Conservation (phyloP, 2,113 vertebrate genomes). For the Trachemys scripta region DNA sequence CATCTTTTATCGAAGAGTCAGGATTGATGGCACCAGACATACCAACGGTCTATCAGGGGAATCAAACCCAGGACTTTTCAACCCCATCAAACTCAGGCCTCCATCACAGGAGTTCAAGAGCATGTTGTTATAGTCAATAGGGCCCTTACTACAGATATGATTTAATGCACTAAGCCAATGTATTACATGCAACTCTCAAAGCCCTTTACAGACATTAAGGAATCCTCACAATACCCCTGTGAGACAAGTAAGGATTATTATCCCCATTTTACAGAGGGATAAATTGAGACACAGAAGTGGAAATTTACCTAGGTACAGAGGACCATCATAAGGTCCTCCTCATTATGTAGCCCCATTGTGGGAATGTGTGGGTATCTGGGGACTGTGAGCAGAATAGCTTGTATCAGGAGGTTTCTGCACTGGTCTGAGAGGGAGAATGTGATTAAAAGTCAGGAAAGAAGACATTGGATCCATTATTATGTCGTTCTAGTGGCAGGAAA, state of each 20-base stretch:
- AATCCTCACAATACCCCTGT: not conserved
- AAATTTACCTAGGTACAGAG: not conserved
- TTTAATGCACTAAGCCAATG: not conserved
- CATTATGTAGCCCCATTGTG: not conserved
- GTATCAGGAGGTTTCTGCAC: not conserved
- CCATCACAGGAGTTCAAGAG: not conserved
- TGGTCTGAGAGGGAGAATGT: not conserved
- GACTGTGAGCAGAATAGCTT: not conserved
- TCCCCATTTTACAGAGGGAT: not conserved
- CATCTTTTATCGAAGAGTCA: not conserved
- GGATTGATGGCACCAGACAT: not conserved
- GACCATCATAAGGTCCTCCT: not conserved
- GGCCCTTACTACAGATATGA: not conserved
- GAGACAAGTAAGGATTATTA: not conserved
- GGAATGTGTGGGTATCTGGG: not conserved
- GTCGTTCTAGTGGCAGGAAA: constrained; percentile 14
- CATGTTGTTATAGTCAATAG: not conserved
- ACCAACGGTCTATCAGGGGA: not conserved
- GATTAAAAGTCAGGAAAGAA: not conserved
- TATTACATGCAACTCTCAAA: not conserved
- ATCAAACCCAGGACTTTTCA: not conserved
- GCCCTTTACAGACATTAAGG: not conserved
- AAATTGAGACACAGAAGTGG: not conserved
- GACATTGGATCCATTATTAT: not conserved
- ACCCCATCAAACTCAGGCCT: not conserved